Base-by-base conservation (phyloP, 2,888 invertebrate species). In the Mantis religiosa region DNA sequence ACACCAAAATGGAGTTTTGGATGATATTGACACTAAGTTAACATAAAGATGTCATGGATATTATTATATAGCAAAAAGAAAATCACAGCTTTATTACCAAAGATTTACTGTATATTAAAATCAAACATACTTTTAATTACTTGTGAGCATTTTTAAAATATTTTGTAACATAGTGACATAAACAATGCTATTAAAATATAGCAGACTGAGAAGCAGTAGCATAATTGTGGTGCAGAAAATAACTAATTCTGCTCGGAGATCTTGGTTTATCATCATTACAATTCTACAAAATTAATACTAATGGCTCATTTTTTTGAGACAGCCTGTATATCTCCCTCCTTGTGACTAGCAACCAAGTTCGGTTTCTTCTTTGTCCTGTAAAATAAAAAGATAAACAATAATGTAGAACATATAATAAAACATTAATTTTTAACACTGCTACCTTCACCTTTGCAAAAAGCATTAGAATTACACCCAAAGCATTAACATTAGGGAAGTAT, bases 351-450 rank as follows among this genome's bases (percentile, higher is more conserved):
- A 82, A 82, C 87, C 87, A 82, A 82, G 47, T 27, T 27, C 27
- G 34, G 87, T 82, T 87, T 87, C 87, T 87, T 87, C 87, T 87
- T 87, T 28, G 87, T 87, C 87, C 87, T 87, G 87, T 15, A 87
- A 87, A 27, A 30, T n/a, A 34, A 41, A n/a, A 81, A 86, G 25
- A 15, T 28, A 86, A 86, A 85, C 8, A 1, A 71, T 6, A 20
- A 6, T 71, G 4, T 71, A 71, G 12, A 9, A 41, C 41, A 71
- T 2, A 25, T 71, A 20, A 71, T 71, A 25, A 71, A 71, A 71
- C 3, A 6, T 41, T 12, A 41, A 41, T 41, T 71, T 20, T 71
- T 25, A 71, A 25, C 6, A 71, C 54, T 71, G 0, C 15, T 71
- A 20, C 54, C 6, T 20, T 3, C 54, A 71, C 25, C 41, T 0